phyloP scores from a whole-genome alignment of 2,888 invertebrate genomes.

The Lordiphosa fenestrarum region DNA sequence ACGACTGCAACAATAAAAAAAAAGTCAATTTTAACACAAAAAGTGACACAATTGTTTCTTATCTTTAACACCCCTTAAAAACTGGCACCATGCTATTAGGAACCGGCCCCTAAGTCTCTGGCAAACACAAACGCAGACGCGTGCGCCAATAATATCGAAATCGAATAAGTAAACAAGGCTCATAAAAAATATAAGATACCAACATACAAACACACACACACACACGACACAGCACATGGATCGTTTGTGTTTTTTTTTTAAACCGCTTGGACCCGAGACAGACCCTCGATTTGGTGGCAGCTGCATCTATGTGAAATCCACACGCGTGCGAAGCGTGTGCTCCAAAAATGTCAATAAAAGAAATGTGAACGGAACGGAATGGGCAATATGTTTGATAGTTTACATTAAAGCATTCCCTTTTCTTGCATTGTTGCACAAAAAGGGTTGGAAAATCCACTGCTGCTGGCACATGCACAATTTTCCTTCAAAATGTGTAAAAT shows the following conservation, averaged over 20 bases:
- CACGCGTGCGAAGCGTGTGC: constrained; percentile 71
- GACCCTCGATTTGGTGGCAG: constrained; percentile 25
- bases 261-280: constrained; percentile 15
- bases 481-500: constrained; percentile 61
- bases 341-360: constrained; percentile 42
- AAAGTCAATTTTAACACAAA: too few relatives aligned
- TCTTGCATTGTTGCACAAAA: constrained; percentile 25
- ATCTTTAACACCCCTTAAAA: constrained; percentile 34
- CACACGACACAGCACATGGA: constrained; percentile 21
- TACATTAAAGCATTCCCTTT: constrained; percentile 10
- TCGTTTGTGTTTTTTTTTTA: constrained; percentile 34
- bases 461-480: constrained; percentile 36
- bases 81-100: constrained; percentile 13
- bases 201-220: constrained; percentile 10
- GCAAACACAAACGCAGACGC: constrained; percentile 43
- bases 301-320: constrained; percentile 57
- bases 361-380: not conserved
- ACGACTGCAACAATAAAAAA: too few relatives aligned
- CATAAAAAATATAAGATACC: constrained; percentile 47
- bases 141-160: constrained; percentile 65
- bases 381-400: constrained; percentile 6
- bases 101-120: constrained; percentile 38
- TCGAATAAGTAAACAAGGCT: constrained; percentile 65
- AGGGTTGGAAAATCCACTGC: constrained; percentile 12
- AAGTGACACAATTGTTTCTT: constrained; percentile 16